These are phyloP conservation scores for Meliscaeva auricollis DNA, from an alignment of 2,888 invertebrate species.

Conservation along the genomic window DNA sequence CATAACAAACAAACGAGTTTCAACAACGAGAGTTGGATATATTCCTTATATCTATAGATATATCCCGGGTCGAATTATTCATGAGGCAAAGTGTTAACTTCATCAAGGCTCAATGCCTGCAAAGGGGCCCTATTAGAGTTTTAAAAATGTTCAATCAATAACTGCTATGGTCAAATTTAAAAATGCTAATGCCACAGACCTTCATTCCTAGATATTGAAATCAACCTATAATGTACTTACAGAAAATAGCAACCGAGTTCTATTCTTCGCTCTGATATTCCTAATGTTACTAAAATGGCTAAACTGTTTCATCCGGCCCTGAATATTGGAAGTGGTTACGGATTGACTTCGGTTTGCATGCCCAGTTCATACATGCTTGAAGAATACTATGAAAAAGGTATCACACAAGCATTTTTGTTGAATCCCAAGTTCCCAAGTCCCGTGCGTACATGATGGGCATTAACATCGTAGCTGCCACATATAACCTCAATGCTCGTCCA, in stretches of 20 bases:
- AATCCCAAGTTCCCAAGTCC: conserved; percentile 22
- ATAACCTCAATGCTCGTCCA: conserved; percentile 62
- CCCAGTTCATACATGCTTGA: conserved; percentile 26
- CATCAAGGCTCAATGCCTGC: background rate
- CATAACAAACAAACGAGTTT: conserved; percentile 72
- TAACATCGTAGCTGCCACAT: conserved; percentile 56
- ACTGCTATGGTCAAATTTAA: too few relatives aligned
- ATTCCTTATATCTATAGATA: conserved; percentile 15
- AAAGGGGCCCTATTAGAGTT: too few relatives aligned
- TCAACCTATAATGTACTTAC: too few relatives aligned
- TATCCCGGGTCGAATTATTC: background rate
- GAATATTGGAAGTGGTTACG: conserved; percentile 12
- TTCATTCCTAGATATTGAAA: too few relatives aligned
- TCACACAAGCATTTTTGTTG: conserved; percentile 41
- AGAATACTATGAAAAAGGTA: conserved; percentile 35
- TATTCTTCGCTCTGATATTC: too few relatives aligned
- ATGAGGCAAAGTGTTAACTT: background rate
- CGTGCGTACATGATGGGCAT: conserved; percentile 50
- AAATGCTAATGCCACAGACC: too few relatives aligned
- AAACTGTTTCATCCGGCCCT: background rate
- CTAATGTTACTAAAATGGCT: too few relatives aligned
- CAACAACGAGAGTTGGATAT: conserved; percentile 53
- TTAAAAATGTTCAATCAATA: too few relatives aligned
- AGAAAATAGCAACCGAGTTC: too few relatives aligned
- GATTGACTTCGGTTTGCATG: conserved; percentile 55